A percentile compares a stretch with the other conserved stretches of the same genome.
Conservation (phyloP, 2,888 invertebrate genomes). For the Palloptera scutellata region DNA sequence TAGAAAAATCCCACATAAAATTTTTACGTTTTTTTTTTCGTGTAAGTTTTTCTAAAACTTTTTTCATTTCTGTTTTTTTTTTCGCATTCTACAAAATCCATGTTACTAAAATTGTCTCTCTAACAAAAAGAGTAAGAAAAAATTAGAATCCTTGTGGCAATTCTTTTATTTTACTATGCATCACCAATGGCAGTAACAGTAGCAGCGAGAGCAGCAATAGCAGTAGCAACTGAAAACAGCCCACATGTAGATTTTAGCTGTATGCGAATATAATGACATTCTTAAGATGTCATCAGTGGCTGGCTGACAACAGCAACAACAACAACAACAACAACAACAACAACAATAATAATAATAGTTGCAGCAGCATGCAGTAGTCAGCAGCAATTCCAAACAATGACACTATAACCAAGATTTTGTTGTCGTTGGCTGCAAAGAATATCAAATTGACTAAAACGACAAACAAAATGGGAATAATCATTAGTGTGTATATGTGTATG, state of each 20-base stretch:
- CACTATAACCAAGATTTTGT: not conserved
- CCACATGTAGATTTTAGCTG: constrained; percentile 53
- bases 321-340: not conserved
- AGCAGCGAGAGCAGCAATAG: no score
- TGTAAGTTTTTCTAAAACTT: no score
- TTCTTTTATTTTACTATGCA: constrained; percentile 42
- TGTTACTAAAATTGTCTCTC: constrained; percentile 57
- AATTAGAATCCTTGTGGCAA: constrained; percentile 53
- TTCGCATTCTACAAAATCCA: constrained; percentile 45
- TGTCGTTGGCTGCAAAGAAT: constrained; percentile 41
- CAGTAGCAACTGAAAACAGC: constrained; percentile 36
- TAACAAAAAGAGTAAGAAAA: constrained; percentile 17
- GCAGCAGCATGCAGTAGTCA: not conserved
- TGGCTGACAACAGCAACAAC: constrained; percentile 26
- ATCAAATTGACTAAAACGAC: constrained; percentile 53
- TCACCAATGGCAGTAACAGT: no score
- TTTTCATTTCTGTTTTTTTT: not conserved
- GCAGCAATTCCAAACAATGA: not conserved
- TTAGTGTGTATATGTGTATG: constrained; percentile 43
- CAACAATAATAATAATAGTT: not conserved
- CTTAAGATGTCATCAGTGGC: constrained; percentile 59
- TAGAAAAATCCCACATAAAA: constrained; percentile 40
- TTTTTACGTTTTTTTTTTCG: no score
- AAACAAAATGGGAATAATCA: constrained; percentile 54
- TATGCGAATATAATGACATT: constrained; percentile 59